Conservation (phyloP, 2,797 vertebrate species). For the Hoplostethus mediterraneus region DNA sequence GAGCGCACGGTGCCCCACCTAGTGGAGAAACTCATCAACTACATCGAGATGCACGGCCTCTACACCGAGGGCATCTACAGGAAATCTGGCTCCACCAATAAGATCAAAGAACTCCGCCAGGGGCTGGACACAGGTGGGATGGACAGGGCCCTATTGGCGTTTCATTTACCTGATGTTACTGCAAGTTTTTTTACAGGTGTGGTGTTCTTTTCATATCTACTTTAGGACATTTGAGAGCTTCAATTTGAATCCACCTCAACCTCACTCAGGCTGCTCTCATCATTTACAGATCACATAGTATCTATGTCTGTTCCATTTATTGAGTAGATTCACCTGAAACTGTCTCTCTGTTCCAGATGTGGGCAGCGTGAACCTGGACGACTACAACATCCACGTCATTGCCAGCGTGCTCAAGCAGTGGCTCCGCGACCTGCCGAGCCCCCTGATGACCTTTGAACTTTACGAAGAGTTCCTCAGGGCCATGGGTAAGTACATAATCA, state of each 20-base stretch:
- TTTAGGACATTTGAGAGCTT: too few relatives aligned
- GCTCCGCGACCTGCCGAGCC: constrained; percentile 96
- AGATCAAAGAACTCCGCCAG: constrained; percentile 95
- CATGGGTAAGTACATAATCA: constrained; percentile 87
- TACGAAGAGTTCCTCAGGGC: constrained; percentile 97
- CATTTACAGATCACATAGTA: too few relatives aligned
- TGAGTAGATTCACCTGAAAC: not conserved
- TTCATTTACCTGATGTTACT: too few relatives aligned
- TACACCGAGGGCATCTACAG: constrained; percentile 98
- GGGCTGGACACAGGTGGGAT: constrained; percentile 91
- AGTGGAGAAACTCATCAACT: constrained; percentile 97
- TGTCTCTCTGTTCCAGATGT: constrained; percentile 83
- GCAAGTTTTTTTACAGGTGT: too few relatives aligned
- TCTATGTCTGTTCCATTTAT: too few relatives aligned
- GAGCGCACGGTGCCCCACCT: constrained; percentile 91
- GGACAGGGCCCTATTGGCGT: not conserved
- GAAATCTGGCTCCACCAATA: constrained; percentile 96
- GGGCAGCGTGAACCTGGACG: constrained; percentile 90
- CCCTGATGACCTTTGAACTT: constrained; percentile 97
- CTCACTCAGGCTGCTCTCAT: too few relatives aligned
- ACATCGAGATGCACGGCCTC: constrained; percentile 97
- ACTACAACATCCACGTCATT: constrained; percentile 98
- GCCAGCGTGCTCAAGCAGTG: constrained; percentile 98
- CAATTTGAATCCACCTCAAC: too few relatives aligned
- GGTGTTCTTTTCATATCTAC: too few relatives aligned